A percentile compares a stretch with the other conserved stretches of the same genome.
These are phyloP conservation scores for Sciurus carolinensis DNA, from an alignment of 2,797 vertebrate species.

Conservation along the genomic window DNA sequence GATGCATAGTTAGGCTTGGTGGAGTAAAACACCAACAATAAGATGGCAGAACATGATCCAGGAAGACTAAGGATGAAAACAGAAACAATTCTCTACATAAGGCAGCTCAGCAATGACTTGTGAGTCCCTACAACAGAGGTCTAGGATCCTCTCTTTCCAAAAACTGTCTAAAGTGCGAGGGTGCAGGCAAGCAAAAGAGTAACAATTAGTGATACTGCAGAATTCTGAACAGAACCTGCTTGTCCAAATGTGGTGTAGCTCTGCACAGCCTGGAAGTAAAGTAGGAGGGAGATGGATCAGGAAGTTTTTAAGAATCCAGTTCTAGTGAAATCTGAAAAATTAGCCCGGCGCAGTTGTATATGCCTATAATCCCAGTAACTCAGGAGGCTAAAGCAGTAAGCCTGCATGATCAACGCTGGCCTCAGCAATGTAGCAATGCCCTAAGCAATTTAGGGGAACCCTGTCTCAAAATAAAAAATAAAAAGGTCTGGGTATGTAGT, in stretches of 20 bases:
- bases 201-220: background rate
- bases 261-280: background rate
- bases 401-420: background rate
- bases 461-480: background rate
- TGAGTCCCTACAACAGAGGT: background rate
- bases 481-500: background rate
- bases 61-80: background rate
- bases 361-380: background rate
- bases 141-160: background rate
- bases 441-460: no score
- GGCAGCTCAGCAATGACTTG: background rate
- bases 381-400: background rate
- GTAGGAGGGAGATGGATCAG: no score
- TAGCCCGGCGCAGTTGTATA: background rate
- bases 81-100: background rate
- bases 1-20: background rate
- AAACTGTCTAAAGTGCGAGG: background rate
- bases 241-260: background rate
- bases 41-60: conserved; percentile 43
- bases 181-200: background rate
- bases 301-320: background rate
- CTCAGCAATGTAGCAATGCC: background rate
- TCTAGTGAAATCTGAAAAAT: background rate
- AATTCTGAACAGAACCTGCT: background rate
- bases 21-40: conserved; percentile 48